A percentile compares a stretch with the other conserved stretches of the same genome.
Evolutionary conservation across 1,140 invertebrate genomes (phyloP).

Genomic region (Neodiprion virginianus): DNA sequence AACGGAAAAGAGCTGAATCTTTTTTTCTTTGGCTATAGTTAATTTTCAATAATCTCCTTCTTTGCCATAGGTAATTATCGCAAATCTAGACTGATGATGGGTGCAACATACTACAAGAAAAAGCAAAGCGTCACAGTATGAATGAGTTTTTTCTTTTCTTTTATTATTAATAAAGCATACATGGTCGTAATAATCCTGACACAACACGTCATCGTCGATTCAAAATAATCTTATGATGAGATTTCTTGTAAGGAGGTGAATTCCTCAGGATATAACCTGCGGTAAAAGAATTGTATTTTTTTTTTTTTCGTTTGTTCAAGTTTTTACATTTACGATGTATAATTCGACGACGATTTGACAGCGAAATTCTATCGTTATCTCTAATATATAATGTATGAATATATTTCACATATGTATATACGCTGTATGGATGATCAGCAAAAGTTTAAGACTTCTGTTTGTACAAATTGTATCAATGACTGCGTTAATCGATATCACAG

Average conservation of each 20-base stretch:
- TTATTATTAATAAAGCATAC: constrained; percentile 44
- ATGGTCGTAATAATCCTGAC: constrained; percentile 24
- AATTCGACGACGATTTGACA: neutral
- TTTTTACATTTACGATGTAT: neutral
- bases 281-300: neutral
- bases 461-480: too few species aligned
- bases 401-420: neutral
- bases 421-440: too few species aligned
- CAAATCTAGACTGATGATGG: constrained; percentile 26
- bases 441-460: too few species aligned
- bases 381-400: neutral
- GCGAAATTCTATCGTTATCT: too few species aligned
- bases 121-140: constrained; percentile 31
- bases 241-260: neutral
- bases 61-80: neutral
- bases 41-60: too few species aligned
- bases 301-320: neutral
- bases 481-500: too few species aligned
- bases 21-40: too few species aligned
- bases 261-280: constrained; percentile 2
- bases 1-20: too few species aligned
- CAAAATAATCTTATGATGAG: neutral
- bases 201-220: neutral
- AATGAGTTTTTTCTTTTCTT: constrained; percentile 30
- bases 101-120: constrained; percentile 50